These are phyloP conservation scores for Picus viridis DNA, from an alignment of 2,797 vertebrate genomes.

Conservation along the genomic window DNA sequence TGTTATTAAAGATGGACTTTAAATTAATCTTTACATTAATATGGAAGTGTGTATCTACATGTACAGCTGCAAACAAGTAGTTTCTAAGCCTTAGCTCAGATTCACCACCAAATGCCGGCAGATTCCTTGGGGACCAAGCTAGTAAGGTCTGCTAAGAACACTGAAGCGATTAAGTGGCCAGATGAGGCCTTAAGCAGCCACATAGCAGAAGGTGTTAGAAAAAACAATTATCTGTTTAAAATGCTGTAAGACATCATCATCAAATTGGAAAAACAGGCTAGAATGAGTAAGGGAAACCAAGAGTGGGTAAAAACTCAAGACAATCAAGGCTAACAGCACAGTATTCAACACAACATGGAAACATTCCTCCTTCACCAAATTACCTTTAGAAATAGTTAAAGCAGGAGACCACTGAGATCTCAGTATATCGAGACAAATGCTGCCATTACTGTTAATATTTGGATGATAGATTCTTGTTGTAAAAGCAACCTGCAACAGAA, in stretches of 20 bases:
- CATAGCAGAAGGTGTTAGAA: background rate
- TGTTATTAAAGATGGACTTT: background rate
- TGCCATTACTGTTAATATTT: constrained; percentile 97
- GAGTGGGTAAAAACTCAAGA: background rate
- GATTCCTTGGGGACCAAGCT: background rate
- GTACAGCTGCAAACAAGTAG: background rate
- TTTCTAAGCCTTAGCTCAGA: background rate
- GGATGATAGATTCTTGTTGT: constrained; percentile 96
- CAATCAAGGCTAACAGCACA: background rate
- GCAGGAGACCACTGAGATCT: constrained; percentile 94
- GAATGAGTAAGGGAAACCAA: background rate
- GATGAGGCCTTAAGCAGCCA: background rate
- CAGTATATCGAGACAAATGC: constrained; percentile 96
- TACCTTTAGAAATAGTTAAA: constrained; percentile 96
- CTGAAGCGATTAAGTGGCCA: background rate
- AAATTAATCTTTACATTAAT: background rate
- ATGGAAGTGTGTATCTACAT: background rate
- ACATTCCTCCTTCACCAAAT: background rate
- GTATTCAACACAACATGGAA: background rate
- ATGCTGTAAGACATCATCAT: background rate
- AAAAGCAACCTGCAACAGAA: constrained; percentile 89
- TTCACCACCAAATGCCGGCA: background rate
- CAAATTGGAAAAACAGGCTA: background rate
- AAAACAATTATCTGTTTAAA: background rate
- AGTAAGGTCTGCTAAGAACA: background rate